phyloP scores from a whole-genome alignment of 2,888 invertebrate genomes.

The Spodoptera exigua region DNA sequence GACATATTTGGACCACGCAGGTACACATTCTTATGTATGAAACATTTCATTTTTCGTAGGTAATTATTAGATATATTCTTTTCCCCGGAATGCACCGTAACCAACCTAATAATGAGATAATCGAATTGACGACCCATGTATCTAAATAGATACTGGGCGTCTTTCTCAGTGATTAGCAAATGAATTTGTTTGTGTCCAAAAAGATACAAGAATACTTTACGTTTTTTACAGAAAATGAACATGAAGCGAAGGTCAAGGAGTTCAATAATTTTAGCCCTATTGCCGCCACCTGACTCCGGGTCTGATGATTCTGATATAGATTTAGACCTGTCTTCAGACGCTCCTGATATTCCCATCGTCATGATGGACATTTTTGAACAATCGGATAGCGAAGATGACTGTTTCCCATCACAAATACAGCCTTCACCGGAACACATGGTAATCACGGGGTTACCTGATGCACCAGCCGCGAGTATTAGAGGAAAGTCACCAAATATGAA shows the following conservation, averaged over 20 bases:
- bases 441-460: conserved; percentile 1
- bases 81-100: too few relatives aligned
- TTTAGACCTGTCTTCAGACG: conserved; percentile 10
- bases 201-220: conserved; percentile 5
- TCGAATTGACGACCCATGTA: conserved; percentile 7
- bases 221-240: conserved; percentile 5
- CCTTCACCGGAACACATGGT: conserved; percentile 1
- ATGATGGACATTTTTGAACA: conserved; percentile 13
- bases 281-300: conserved; percentile 2
- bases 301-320: conserved; percentile 7
- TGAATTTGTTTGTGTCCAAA: too few relatives aligned
- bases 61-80: too few relatives aligned
- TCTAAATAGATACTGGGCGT: too few relatives aligned
- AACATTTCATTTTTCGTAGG: too few relatives aligned
- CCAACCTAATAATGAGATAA: too few relatives aligned
- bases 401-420: conserved; percentile 5
- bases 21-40: too few relatives aligned
- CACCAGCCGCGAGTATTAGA: conserved; percentile 2
- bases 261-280: conserved; percentile 4
- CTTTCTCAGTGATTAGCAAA: too few relatives aligned
- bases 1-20: too few relatives aligned
- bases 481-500: too few relatives aligned
- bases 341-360: conserved; percentile 1
- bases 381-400: conserved; percentile 4
- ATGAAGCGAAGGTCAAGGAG: not conserved